These are phyloP conservation scores for Xanthostigma xanthostigma DNA, from an alignment of 2,888 invertebrate species.

Conservation along the genomic window DNA sequence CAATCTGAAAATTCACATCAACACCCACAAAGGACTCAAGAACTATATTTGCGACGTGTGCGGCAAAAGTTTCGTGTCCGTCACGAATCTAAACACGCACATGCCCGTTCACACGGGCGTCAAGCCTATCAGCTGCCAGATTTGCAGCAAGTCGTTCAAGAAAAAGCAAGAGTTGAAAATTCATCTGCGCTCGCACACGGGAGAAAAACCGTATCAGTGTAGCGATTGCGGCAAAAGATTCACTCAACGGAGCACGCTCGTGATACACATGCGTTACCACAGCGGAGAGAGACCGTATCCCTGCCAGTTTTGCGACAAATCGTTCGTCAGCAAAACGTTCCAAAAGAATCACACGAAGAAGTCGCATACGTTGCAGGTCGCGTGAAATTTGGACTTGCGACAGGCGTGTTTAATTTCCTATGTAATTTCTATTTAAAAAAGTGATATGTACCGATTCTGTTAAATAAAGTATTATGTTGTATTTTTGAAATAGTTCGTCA, in stretches of 20 bases:
- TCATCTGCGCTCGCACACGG: slow-evolving; percentile 5
- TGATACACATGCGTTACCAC: slow-evolving; percentile 12
- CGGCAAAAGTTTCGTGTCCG: neutral
- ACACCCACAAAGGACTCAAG: neutral
- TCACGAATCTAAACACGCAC: neutral
- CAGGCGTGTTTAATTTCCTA: too few species aligned
- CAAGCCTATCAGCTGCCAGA: slow-evolving; percentile 11
- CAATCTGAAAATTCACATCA: neutral
- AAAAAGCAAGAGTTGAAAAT: slow-evolving; percentile 2
- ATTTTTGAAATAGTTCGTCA: too few species aligned
- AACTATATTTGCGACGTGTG: neutral
- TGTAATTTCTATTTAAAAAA: too few species aligned
- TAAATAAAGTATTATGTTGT: too few species aligned
- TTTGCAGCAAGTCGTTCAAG: slow-evolving; percentile 6
- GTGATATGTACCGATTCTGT: too few species aligned
- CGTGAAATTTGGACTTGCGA: too few species aligned
- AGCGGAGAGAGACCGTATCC: slow-evolving; percentile 20
- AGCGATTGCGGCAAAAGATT: slow-evolving; percentile 15
- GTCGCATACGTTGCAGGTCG: neutral
- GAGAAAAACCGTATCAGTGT: slow-evolving; percentile 10
- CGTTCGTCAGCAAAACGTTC: slow-evolving; percentile 5
- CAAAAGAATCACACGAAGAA: slow-evolving; percentile 6
- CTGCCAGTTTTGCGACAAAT: slow-evolving; percentile 9
- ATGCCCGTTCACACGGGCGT: slow-evolving; percentile 4
- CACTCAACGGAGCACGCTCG: slow-evolving; percentile 12